Base-by-base conservation (phyloP, 1,140 invertebrate species). In the Drosophila oshimai region DNA sequence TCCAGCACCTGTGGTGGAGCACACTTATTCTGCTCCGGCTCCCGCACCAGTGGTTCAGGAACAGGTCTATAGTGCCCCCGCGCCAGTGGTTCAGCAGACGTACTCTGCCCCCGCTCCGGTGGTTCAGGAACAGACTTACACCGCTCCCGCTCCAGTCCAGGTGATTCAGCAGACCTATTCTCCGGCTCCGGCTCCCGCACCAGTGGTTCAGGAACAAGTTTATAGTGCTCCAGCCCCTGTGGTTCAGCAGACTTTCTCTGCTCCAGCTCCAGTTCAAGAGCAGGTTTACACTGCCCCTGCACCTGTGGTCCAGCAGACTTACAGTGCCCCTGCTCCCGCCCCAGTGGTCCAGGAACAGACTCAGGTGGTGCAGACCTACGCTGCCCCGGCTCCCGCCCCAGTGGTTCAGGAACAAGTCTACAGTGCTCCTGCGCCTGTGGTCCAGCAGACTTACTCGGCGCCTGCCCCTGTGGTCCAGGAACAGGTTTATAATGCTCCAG, bases 321-420 rank as follows among this genome's bases (percentile, higher is more conserved):
- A 55, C 28, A 6, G 6, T 0, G 53, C 53, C 2, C 44, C 53
- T 9, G 49, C 50, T 6, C 53, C 41, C 10, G 18, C 18, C 12
- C 17, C 44, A 37, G 15, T 20, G 1, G 28, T 53, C 13, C 39
- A 53, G 1, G 46, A 51, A 12, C 60, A 55, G 13, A 42, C 4
- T 34, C 67, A 0, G 34, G 44, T 20, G 3, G 15, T 57, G 4
- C 54, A 45, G 13, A 26, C 41, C 1, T 44, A 28, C 47, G n/a
- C 44, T 2, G 42, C 9, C 17, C 62, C 57, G 3, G 44, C 28
- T 31, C 33, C 29, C 0, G 26, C 54, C 13, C 62, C 47, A 6
- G 71, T 74, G 12, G 50, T 53, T 4, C 54, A 74, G 6, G 60
- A 64, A 9, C 51, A 69, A 28, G 34, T 22, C 0, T 45, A 62